Base-by-base conservation (phyloP, 1,140 invertebrate genomes). In the Spodoptera frugiperda region DNA sequence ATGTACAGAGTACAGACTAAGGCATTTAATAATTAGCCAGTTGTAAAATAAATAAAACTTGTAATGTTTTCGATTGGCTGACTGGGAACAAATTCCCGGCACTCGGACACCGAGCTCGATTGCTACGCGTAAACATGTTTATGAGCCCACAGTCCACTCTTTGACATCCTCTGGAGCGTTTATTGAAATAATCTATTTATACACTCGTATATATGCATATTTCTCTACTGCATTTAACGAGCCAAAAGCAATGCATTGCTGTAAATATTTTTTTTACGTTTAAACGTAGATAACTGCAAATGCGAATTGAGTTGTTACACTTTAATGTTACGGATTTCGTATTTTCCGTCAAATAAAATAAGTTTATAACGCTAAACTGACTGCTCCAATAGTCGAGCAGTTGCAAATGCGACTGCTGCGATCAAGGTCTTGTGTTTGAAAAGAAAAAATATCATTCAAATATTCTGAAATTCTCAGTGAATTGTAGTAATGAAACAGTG, bases 101-200 rank as follows among this genome's bases (percentile, higher is more conserved):
- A 19, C 9, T 44, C 51, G 67, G 9, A 12, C 57, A 59, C 25
- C 30, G 51, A 17, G 51, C 65, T 10, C 25, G 30, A 3, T 17
- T n/a, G 53, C 3, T 39, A 8, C 68, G 68, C 33, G 53, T 55
- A 71, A 71, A 71, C 68, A 55, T 71, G 68, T 71, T 71, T 71
- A 55, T 71, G 53, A 44, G 48, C 53, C 53, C 68, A 71, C 68
- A 44, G 53, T 57, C 68, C 68, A 71, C 68, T 57, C 51, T 68
- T 68, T 71, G 53, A 71, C 68, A 71, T 68, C 65, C 48, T 68
- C 19, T 68, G 65, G 65, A 71, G 21, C 68, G 68, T 71, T 71
- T 57, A 71, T 71, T 71, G 68, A 71, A 55, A 71, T 71, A 71
- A 71, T 71, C 68, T 71, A 71, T 71, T 71, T 71, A 71, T 71